Evolutionary conservation across 2,888 invertebrate species (phyloP), one percentile per base, ranked within the genome.

Genomic region (Trilocha varians): DNA sequence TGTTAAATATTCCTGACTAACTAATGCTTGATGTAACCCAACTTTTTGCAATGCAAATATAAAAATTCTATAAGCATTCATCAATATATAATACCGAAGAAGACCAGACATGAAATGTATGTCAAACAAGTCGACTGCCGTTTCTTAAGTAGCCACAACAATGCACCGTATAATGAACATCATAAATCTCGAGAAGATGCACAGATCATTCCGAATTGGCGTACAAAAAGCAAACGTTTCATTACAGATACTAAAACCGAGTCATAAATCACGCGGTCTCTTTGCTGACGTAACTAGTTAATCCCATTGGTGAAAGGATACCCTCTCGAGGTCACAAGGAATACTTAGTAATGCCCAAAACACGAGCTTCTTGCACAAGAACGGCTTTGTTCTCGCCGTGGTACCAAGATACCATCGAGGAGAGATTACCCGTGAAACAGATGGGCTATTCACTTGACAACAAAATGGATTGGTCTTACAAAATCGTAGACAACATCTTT

Each of bases 291-390:
- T 56, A 61, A 64, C 39, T 34, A 32, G 25, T 47, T 61, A 54
- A 58, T 57, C 57, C 57, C 48, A 47, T 39, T 33, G 56, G 61
- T 62, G 64, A 66, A 65, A 65, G 65, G 66, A 65, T 57, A 52
- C 44, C 43, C 47, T 53, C 39, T 17, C 55, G 55, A 62, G 58
- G 58, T 47, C 59, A 48, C 43, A 49, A 62, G 51, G 54, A 57
- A 56, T 48, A 46, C 40, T 47, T 40, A 43, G 40, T 64, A 66
- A 65, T 67, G 52, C 57, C 57, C 55, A 58, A 64, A 66, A 59
- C 70, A 70, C 65, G 68, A 66, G 39, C 44, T 16, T 43, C 44
- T 56, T 62, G 50, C 57, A 44, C 61, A 59, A 63, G 46, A 33
- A 39, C 34, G 48, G 46, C 50, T 55, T 58, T 59, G 57, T 55